Evolutionary conservation across 2,113 vertebrate genomes (phyloP).

Genomic region (crab-eating macaque (Macaca fascicularis)): DNA sequence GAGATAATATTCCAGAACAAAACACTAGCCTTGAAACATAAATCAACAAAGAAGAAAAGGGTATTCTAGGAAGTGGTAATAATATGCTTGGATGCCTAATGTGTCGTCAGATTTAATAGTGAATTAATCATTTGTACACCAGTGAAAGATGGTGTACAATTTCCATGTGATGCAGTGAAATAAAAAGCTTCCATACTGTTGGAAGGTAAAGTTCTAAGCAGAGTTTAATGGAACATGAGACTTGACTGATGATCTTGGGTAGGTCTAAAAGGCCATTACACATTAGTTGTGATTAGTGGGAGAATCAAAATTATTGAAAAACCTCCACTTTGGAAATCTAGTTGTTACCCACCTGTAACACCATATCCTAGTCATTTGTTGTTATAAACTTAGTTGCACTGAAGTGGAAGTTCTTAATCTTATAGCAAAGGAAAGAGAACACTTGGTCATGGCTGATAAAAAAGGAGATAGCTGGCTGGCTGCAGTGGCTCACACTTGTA

Average conservation of each 20-base stretch:
- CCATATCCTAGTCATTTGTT: background rate
- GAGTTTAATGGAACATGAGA: background rate
- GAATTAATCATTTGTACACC: slow-evolving; percentile 83
- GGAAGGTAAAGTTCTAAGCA: background rate
- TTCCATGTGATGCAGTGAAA: background rate
- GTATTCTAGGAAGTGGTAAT: background rate
- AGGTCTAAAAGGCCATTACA: background rate
- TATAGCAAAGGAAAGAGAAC: background rate
- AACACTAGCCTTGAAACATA: background rate
- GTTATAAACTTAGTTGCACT: background rate
- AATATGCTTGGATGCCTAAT: background rate
- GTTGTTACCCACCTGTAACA: background rate
- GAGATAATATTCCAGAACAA: background rate
- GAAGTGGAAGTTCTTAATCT: background rate
- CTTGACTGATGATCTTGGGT: background rate
- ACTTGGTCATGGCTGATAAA: background rate
- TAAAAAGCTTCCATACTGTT: background rate
- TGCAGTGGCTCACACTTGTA: too few species aligned
- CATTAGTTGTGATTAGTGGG: background rate
- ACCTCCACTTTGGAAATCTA: background rate
- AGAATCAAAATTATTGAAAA: background rate
- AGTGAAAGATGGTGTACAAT: slow-evolving; percentile 66
- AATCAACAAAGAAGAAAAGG: background rate
- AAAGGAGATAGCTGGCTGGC: background rate
- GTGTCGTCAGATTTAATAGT: slow-evolving; percentile 79